Conservation (phyloP, 2,888 invertebrate species). For the Fabriciana adippe region DNA sequence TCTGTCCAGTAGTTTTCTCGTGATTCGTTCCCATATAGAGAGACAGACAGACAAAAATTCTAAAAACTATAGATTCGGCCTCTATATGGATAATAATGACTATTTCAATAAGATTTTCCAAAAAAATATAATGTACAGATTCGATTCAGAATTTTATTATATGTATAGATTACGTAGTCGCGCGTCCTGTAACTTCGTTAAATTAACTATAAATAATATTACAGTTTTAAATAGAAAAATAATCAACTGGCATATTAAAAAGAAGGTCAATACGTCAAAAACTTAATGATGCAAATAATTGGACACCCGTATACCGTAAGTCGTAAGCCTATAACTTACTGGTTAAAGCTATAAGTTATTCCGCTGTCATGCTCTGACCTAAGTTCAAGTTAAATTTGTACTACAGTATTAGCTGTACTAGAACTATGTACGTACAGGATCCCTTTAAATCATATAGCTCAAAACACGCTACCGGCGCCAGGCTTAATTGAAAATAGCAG, state of each 20-base stretch:
- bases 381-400: constrained; percentile 49
- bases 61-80: too few relatives aligned
- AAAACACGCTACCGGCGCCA: constrained; percentile 74
- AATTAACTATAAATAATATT: too few relatives aligned
- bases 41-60: too few relatives aligned
- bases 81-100: too few relatives aligned
- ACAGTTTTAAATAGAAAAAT: too few relatives aligned
- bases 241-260: not conserved
- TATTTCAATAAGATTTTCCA: too few relatives aligned
- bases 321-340: constrained; percentile 38
- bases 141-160: too few relatives aligned
- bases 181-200: too few relatives aligned
- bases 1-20: too few relatives aligned
- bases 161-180: too few relatives aligned
- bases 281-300: constrained; percentile 43
- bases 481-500: constrained; percentile 75
- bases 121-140: too few relatives aligned
- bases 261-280: constrained; percentile 26
- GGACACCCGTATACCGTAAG: constrained; percentile 41
- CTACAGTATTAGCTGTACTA: constrained; percentile 61
- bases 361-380: constrained; percentile 52
- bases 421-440: constrained; percentile 58
- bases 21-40: too few relatives aligned
- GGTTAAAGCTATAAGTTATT: constrained; percentile 45
- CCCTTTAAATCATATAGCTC: constrained; percentile 70